Conservation (phyloP, 2,113 vertebrate genomes). For the Microcebus griseorufus region DNA sequence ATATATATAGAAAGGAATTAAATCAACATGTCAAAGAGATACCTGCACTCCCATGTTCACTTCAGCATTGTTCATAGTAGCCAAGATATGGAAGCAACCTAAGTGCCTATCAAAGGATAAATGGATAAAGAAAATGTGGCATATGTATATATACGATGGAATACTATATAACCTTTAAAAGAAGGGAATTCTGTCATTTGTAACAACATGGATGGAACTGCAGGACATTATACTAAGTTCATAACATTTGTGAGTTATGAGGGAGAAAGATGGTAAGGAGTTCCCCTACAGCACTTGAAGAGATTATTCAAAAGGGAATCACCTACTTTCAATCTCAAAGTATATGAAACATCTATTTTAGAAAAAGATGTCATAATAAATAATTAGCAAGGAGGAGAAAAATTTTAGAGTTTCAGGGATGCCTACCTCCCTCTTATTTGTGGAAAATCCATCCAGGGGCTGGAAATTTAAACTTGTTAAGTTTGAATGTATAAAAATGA, state of each 20-base stretch:
- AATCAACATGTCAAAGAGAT: background rate
- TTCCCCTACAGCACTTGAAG: background rate
- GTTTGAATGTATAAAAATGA: background rate
- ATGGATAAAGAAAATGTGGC: background rate
- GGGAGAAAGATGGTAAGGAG: background rate
- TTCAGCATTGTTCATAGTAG: background rate
- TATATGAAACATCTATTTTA: background rate
- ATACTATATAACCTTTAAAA: background rate
- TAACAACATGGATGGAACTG: background rate
- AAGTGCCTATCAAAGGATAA: background rate
- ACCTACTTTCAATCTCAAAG: slow-evolving; percentile 16
- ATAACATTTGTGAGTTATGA: background rate
- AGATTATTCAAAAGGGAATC: background rate
- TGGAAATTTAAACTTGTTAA: background rate
- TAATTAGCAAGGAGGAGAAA: slow-evolving; percentile 9
- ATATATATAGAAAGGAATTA: background rate
- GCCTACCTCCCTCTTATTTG: background rate
- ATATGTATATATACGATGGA: no score
- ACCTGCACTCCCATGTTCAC: background rate
- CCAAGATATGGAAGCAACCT: background rate
- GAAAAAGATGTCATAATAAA: background rate
- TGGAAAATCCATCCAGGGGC: background rate
- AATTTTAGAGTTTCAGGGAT: background rate
- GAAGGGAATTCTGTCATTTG: background rate
- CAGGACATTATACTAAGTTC: background rate